phyloP scores from a whole-genome alignment of 2,888 invertebrate species.

The Euphydryas editha region DNA sequence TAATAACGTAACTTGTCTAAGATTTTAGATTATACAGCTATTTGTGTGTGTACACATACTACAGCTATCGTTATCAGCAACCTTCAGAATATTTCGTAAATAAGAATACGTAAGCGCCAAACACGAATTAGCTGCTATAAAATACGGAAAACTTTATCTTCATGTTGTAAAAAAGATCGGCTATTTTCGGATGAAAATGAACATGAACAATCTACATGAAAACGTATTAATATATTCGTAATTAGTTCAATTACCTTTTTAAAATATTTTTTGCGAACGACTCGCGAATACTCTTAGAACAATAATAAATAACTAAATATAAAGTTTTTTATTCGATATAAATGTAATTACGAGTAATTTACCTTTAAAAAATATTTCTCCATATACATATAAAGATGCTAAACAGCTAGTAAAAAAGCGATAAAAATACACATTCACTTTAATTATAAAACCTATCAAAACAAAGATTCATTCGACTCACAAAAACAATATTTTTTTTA shows the following conservation, averaged over 20 bases:
- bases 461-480: conserved; percentile 29
- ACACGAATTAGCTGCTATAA: conserved; percentile 9
- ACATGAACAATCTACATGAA: background rate
- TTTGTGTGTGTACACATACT: too few relatives aligned
- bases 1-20: too few relatives aligned
- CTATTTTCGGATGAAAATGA: background rate
- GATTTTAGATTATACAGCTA: too few relatives aligned
- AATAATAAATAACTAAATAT: background rate
- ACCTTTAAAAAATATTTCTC: too few relatives aligned
- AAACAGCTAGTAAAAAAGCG: background rate
- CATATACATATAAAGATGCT: too few relatives aligned
- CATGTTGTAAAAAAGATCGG: background rate
- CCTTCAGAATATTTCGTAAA: conserved; percentile 23
- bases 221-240: background rate
- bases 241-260: background rate
- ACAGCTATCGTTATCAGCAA: conserved; percentile 19
- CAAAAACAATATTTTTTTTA: conserved; percentile 6
- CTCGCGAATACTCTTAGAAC: too few relatives aligned
- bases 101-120: conserved; percentile 2
- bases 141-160: background rate
- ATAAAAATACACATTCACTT: conserved; percentile 5
- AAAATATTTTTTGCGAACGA: background rate
- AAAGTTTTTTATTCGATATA: background rate
- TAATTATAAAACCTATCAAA: conserved; percentile 4
- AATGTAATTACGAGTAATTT: too few relatives aligned